Evolutionary conservation across 2,797 vertebrate species (phyloP).

Genomic region (Malurus leucopterus): DNA sequence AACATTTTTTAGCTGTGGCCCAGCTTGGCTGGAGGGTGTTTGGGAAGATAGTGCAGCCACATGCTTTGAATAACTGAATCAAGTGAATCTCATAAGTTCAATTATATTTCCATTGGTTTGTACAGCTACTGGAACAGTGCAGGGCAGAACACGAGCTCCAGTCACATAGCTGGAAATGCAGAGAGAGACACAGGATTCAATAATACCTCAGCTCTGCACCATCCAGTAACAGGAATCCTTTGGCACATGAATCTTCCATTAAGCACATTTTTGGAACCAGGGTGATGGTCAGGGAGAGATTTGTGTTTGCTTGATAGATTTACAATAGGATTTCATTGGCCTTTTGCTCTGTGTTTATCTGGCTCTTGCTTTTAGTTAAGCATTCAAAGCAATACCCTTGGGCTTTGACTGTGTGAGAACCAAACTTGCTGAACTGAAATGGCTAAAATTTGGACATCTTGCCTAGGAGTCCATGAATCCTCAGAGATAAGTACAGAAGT

Average conservation of each 20-base stretch:
- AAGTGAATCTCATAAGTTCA: not conserved
- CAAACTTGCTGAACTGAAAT: not conserved
- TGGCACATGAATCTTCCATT: not conserved
- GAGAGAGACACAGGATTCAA: not conserved
- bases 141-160: not conserved
- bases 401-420: conserved; percentile 35
- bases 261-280: conserved; percentile 23
- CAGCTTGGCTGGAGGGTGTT: not conserved
- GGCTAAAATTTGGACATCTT: not conserved
- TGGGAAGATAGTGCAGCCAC: not conserved
- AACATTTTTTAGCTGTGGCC: not conserved
- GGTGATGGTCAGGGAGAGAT: not conserved
- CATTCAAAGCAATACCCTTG: not conserved
- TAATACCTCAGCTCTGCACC: not conserved
- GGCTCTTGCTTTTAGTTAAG: conserved; percentile 7
- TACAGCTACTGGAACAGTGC: not conserved
- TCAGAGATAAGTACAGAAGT: not conserved
- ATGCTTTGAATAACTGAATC: conserved; percentile 5
- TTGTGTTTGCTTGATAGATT: conserved; percentile 17
- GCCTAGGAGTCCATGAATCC: not conserved
- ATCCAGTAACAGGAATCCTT: conserved; percentile 15
- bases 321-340: conserved; percentile 9
- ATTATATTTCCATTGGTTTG: not conserved
- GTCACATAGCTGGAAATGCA: not conserved
- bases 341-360: conserved; percentile 22